A percentile compares a stretch with the other conserved stretches of the same genome.
Evolutionary conservation across 1,140 invertebrate species (phyloP).

Genomic region (Leptoteleia sp.): DNA sequence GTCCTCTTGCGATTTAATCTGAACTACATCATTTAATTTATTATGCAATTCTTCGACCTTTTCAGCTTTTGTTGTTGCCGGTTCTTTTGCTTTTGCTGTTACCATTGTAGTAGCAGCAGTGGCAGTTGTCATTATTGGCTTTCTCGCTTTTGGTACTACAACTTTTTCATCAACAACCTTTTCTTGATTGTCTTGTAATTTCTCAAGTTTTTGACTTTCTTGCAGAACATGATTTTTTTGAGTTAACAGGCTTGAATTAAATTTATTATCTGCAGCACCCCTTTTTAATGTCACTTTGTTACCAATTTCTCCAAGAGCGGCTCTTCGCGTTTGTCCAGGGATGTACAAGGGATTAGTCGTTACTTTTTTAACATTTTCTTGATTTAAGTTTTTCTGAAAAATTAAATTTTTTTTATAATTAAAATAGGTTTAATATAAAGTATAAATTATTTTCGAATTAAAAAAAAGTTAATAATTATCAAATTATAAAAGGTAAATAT

Average conservation of each 20-base stretch:
- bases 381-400: slow-evolving; percentile 74
- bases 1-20: slow-evolving; percentile 34
- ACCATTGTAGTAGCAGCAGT: too few relatives aligned
- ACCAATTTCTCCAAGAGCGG: slow-evolving; percentile 78
- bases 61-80: slow-evolving; percentile 56
- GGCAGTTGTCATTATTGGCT: slow-evolving; percentile 64
- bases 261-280: slow-evolving; percentile 68
- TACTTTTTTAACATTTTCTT: slow-evolving; percentile 76
- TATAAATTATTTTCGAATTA: too few relatives aligned
- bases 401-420: neutral
- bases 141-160: slow-evolving; percentile 61
- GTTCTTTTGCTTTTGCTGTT: too few relatives aligned
- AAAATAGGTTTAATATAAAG: neutral
- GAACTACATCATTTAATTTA: slow-evolving; percentile 35
- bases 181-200: slow-evolving; percentile 27
- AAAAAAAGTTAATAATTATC: too few relatives aligned
- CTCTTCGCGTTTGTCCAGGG: slow-evolving; percentile 70
- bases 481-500: too few relatives aligned
- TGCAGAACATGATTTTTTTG: slow-evolving; percentile 65
- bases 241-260: too few relatives aligned
- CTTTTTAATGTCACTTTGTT: slow-evolving; percentile 75
- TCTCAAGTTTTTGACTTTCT: slow-evolving; percentile 32
- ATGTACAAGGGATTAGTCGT: slow-evolving; percentile 65
- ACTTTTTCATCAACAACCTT: slow-evolving; percentile 69
- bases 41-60: slow-evolving; percentile 62